Conservation (phyloP, 2,113 vertebrate species). For the Gnathonemus longibarbis region DNA sequence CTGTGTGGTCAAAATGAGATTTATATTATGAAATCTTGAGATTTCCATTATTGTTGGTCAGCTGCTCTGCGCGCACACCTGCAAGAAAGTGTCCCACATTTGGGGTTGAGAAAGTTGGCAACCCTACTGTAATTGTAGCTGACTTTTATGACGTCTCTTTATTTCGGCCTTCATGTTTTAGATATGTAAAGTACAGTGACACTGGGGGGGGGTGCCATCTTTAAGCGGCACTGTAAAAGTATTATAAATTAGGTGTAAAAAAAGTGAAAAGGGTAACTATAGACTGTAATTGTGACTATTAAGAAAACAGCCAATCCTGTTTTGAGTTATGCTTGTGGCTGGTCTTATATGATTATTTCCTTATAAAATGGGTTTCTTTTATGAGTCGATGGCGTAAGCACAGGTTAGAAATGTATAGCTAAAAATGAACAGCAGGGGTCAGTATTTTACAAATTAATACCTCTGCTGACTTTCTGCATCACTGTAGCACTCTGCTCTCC, state of each 20-base stretch:
- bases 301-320: background rate
- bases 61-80: no score
- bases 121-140: background rate
- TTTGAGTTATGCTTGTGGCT: background rate
- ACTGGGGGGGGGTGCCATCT: background rate
- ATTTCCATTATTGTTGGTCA: no score
- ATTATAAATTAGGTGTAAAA: background rate
- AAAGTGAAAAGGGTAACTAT: background rate
- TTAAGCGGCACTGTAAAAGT: background rate
- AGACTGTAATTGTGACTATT: background rate
- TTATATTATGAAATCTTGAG: no score
- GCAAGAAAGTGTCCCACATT: no score
- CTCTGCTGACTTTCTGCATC: background rate
- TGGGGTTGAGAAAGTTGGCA: no score
- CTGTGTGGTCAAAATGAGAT: no score
- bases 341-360: background rate
- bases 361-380: background rate
- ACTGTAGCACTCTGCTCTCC: background rate
- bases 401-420: background rate
- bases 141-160: background rate
- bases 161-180: background rate
- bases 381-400: background rate
- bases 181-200: background rate
- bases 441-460: background rate
- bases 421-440: constrained; percentile 1